Percentiles rank a stretch among this genome's conserved stretches.
Evolutionary conservation across 2,797 vertebrate species (phyloP).

Genomic region (Bradypus variegatus): DNA sequence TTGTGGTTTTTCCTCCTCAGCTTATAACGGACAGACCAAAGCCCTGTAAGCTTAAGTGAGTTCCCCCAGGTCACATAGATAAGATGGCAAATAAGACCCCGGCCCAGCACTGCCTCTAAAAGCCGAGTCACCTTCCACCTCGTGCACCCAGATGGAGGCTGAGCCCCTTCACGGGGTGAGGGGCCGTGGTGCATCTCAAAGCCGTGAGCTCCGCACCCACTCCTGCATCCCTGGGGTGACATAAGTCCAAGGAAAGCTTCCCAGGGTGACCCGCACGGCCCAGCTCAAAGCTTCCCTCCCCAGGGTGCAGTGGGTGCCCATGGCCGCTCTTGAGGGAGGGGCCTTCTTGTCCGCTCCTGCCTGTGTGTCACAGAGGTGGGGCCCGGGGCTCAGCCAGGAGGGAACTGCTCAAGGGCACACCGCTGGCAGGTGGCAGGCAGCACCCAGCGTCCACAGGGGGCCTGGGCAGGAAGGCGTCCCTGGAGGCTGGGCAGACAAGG

Average conservation of each 20-base stretch:
- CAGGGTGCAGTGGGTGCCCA: neutral
- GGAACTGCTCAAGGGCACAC: neutral
- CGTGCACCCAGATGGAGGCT: too few species aligned
- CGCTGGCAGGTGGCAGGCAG: neutral
- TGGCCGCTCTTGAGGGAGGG: neutral
- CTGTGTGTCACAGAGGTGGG: neutral
- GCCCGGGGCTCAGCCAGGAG: too few species aligned
- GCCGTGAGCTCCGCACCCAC: fast-evolving
- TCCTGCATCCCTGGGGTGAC: fast-evolving
- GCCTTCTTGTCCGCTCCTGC: fast-evolving
- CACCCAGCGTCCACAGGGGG: neutral
- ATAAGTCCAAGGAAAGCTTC: fast-evolving
- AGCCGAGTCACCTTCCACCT: too few species aligned
- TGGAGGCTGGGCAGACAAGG: neutral
- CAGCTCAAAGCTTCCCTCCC: too few species aligned
- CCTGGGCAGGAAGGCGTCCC: neutral
- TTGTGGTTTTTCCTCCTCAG: too few species aligned
- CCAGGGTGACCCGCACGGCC: neutral
- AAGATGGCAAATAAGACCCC: too few species aligned
- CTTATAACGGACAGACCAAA: too few species aligned
- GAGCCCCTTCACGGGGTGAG: neutral
- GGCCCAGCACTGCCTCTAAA: too few species aligned
- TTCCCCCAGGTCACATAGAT: too few species aligned
- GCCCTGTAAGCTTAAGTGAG: too few species aligned
- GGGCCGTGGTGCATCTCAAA: neutral